These are phyloP conservation scores for Montipora cactus DNA, from an alignment of 64 coral and sea anemone species.

Conservation along the genomic window DNA sequence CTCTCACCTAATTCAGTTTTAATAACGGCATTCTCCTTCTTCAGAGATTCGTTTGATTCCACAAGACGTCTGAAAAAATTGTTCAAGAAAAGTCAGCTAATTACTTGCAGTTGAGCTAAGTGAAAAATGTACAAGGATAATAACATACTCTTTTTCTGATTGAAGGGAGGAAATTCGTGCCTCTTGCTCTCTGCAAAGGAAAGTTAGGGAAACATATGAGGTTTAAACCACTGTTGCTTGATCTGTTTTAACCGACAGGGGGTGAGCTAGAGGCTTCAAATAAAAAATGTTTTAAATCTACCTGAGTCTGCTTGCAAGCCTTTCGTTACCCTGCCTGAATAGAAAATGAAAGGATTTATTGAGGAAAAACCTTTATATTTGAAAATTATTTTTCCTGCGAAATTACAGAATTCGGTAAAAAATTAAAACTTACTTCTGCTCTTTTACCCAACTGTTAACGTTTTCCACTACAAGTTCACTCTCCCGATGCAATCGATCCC, in stretches of 20 bases:
- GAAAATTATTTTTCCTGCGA: too few relatives aligned
- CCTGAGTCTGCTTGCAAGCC: slow-evolving; percentile 88
- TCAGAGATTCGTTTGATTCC: slow-evolving; percentile 43
- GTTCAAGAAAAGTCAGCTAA: not conserved
- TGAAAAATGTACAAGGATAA: not conserved
- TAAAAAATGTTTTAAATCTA: slow-evolving; percentile 20
- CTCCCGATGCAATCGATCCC: slow-evolving; percentile 89
- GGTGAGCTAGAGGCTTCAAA: too few relatives aligned
- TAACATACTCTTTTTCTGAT: slow-evolving; percentile 91
- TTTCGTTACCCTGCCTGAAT: slow-evolving; percentile 94
- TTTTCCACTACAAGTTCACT: slow-evolving; percentile 97
- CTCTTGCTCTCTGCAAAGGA: slow-evolving; percentile 89
- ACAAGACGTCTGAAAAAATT: slow-evolving; percentile 19
- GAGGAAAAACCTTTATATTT: too few relatives aligned
- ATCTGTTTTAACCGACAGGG: too few relatives aligned
- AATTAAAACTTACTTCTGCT: slow-evolving; percentile 90
- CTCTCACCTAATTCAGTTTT: slow-evolving; percentile 64
- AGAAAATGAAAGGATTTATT: slow-evolving; percentile 5
- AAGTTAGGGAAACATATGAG: not conserved
- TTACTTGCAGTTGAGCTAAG: not conserved
- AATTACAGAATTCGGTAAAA: not conserved
- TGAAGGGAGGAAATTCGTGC: slow-evolving; percentile 80
- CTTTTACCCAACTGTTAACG: slow-evolving; percentile 97
- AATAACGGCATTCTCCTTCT: slow-evolving; percentile 51
- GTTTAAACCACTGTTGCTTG: too few relatives aligned